Evolutionary conservation across 2,113 vertebrate genomes (phyloP).

Genomic region (Psephotus haematonotus): DNA sequence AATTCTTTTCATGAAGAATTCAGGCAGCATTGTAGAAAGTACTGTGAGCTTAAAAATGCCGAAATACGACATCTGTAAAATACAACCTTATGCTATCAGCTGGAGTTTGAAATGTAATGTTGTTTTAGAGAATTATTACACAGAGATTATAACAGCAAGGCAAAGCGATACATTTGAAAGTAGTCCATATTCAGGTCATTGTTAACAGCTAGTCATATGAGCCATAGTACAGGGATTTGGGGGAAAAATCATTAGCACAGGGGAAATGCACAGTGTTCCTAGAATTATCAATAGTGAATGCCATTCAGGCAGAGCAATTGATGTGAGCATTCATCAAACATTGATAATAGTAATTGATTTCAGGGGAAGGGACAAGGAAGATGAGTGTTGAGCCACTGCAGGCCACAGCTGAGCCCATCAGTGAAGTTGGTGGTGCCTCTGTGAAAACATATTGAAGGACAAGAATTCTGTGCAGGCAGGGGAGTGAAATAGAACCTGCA

Average conservation of each 20-base stretch:
- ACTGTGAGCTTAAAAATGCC: background rate
- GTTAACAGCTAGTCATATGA: background rate
- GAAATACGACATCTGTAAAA: slow-evolving; percentile 1
- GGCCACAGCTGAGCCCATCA: background rate
- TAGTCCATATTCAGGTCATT: background rate
- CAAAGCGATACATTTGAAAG: background rate
- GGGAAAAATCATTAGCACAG: background rate
- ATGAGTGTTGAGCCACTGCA: background rate
- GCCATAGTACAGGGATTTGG: background rate
- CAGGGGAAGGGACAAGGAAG: background rate
- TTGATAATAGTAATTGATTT: background rate
- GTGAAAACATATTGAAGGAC: background rate
- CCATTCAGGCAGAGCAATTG: background rate
- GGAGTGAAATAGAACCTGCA: background rate
- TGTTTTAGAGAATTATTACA: background rate
- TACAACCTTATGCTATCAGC: background rate
- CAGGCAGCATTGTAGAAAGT: background rate
- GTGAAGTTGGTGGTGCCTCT: background rate
- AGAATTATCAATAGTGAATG: background rate
- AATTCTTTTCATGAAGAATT: slow-evolving; percentile 3
- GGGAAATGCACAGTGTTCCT: rapidly evolving
- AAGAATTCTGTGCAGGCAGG: too few relatives aligned
- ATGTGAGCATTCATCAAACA: slow-evolving; percentile 52
- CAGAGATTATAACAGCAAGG: background rate
- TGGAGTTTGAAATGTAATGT: background rate